Percentiles rank a stretch among this genome's conserved stretches.
Evolutionary conservation across 2,113 vertebrate genomes (phyloP).

Genomic region (Clinocottus analis): DNA sequence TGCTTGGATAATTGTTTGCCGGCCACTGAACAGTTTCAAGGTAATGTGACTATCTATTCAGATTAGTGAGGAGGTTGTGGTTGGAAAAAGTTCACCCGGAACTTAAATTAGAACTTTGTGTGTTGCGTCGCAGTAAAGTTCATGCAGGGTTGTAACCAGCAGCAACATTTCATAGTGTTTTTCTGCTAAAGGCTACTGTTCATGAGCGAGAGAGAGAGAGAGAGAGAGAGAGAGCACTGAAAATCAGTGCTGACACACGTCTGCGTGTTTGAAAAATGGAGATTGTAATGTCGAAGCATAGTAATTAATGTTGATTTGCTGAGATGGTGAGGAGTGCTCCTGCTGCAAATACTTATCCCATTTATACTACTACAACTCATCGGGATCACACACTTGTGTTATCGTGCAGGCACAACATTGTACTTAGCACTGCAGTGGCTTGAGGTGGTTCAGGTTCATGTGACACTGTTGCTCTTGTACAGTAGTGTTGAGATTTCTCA

Average conservation of each 20-base stretch:
- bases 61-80: background rate
- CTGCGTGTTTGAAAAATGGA: constrained; percentile 41
- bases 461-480: background rate
- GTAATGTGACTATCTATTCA: constrained; percentile 50
- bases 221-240: background rate
- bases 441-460: background rate
- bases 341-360: background rate
- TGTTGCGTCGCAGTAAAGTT: constrained; percentile 31
- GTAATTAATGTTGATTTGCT: constrained; percentile 16
- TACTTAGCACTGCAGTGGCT: background rate
- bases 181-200: constrained; percentile 31
- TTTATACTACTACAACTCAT: background rate
- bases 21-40: constrained; percentile 49
- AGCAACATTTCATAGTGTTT: constrained; percentile 32
- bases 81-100: constrained; percentile 22
- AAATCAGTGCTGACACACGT: background rate
- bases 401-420: background rate
- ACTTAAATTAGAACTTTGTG: constrained; percentile 19
- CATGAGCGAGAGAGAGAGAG: constrained; percentile 8
- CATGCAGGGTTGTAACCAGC: constrained; percentile 28
- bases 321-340: background rate
- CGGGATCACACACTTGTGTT: background rate
- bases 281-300: background rate
- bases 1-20: constrained; percentile 48
- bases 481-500: background rate